These are phyloP conservation scores for Achroia grisella DNA, from an alignment of 1,140 invertebrate genomes.

Conservation along the genomic window DNA sequence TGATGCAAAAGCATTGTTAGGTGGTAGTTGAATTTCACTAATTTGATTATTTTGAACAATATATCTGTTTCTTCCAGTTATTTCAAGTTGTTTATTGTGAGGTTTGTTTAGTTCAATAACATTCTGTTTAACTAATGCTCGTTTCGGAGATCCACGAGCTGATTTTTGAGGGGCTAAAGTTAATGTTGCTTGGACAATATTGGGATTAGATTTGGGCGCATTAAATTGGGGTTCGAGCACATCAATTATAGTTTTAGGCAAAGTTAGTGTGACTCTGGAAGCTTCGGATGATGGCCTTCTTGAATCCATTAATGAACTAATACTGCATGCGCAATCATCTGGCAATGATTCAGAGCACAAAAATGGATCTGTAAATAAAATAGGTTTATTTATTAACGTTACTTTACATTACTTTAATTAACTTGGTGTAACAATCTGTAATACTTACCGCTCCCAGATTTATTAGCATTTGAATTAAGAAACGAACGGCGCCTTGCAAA, in stretches of 20 bases:
- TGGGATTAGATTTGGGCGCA: constrained; percentile 40
- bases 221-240: constrained; percentile 62
- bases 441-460: constrained; percentile 76
- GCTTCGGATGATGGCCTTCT: constrained; percentile 71
- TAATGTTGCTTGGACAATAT: constrained; percentile 64
- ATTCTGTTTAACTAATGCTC: constrained; percentile 64
- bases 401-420: no score
- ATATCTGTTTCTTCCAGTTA: constrained; percentile 68
- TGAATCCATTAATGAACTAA: constrained; percentile 67
- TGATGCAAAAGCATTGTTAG: constrained; percentile 58
- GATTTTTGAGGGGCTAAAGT: constrained; percentile 68
- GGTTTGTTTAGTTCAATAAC: constrained; percentile 58
- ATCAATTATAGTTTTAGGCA: constrained; percentile 66
- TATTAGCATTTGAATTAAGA: constrained; percentile 71
- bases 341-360: constrained; percentile 56
- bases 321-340: constrained; percentile 66
- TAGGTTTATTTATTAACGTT: not conserved
- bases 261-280: constrained; percentile 60
- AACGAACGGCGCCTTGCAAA: constrained; percentile 77
- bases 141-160: constrained; percentile 58
- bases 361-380: constrained; percentile 63
- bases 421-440: not conserved
- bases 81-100: constrained; percentile 61
- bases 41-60: constrained; percentile 73
- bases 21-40: constrained; percentile 67